Conservation (phyloP, 1,140 invertebrate species). For the Leptinotarsa lineolata region DNA sequence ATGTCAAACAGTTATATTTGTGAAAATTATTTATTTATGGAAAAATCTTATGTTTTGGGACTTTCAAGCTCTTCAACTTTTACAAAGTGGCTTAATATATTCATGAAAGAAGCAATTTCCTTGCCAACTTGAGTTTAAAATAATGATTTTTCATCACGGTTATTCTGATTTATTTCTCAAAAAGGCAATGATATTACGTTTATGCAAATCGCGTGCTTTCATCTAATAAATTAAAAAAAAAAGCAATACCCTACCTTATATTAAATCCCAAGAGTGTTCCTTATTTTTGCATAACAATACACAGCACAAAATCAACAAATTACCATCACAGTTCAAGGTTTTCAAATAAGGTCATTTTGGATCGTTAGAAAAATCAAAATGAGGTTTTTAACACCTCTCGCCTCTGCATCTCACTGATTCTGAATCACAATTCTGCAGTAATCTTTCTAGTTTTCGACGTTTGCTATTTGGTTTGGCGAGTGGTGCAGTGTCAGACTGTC, state of each 20-base stretch:
- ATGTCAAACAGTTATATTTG: no score
- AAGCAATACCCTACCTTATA: background rate
- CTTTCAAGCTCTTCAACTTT: no score
- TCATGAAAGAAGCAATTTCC: background rate
- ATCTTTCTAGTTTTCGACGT: background rate
- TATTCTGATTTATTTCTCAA: slow-evolving; percentile 2
- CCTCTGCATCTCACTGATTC: background rate
- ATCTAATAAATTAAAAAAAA: background rate
- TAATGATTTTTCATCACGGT: slow-evolving; percentile 20
- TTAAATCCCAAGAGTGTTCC: background rate
- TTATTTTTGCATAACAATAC: background rate
- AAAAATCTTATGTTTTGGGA: no score
- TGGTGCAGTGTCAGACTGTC: background rate
- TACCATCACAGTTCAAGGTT: slow-evolving; percentile 6
- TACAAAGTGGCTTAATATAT: background rate
- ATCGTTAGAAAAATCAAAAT: background rate
- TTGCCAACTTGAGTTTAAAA: background rate
- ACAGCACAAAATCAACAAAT: background rate
- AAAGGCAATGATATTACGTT: background rate
- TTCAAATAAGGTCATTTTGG: background rate
- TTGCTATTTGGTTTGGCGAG: background rate
- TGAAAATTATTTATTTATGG: no score
- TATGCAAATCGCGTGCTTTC: background rate
- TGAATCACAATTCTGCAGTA: background rate
- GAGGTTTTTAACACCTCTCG: background rate